These are phyloP conservation scores for Melanotaenia boesemani DNA, from an alignment of 2,797 vertebrate species.

Conservation along the genomic window DNA sequence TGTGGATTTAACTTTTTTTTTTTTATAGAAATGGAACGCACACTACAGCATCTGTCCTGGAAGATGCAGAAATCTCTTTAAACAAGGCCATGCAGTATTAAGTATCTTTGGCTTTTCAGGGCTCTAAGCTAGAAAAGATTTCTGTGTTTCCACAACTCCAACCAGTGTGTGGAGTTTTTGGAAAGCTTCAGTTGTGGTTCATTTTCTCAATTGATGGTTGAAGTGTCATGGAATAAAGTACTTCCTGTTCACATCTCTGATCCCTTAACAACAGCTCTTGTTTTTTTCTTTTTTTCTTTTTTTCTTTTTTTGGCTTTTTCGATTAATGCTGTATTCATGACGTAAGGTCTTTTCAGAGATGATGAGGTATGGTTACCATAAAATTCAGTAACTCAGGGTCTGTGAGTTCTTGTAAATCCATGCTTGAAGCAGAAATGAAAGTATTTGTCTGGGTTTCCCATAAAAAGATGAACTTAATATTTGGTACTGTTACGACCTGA, in stretches of 20 bases:
- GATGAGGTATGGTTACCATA: constrained; percentile 10
- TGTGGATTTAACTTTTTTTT: constrained; percentile 27
- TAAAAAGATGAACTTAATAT: constrained; percentile 1
- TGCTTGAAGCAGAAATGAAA: constrained; percentile 10
- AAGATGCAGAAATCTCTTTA: constrained; percentile 45
- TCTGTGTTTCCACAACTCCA: constrained; percentile 21
- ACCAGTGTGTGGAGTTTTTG: constrained; percentile 27
- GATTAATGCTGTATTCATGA: constrained; percentile 68
- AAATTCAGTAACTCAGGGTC: constrained; percentile 59
- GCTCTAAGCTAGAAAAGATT: constrained; percentile 37
- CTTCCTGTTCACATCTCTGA: constrained; percentile 41
- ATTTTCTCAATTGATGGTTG: constrained; percentile 29
- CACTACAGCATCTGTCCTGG: constrained; percentile 45
- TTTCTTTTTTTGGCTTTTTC: too few relatives aligned
- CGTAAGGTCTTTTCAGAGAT: constrained; percentile 27
- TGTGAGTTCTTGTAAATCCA: constrained; percentile 32
- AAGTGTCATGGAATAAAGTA: constrained; percentile 41
- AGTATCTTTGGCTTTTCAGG: constrained; percentile 29
- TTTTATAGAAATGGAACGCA: constrained; percentile 24
- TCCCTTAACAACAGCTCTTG: constrained; percentile 26
- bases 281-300: constrained; percentile 24
- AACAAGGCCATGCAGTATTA: constrained; percentile 65
- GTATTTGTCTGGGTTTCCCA: constrained; percentile 5
- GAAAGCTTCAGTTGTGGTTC: constrained; percentile 24
- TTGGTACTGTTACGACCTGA: neutral